A percentile compares a stretch with the other conserved stretches of the same genome.
Evolutionary conservation across 2,113 vertebrate genomes (phyloP).

Genomic region (Trematomus loennbergii): DNA sequence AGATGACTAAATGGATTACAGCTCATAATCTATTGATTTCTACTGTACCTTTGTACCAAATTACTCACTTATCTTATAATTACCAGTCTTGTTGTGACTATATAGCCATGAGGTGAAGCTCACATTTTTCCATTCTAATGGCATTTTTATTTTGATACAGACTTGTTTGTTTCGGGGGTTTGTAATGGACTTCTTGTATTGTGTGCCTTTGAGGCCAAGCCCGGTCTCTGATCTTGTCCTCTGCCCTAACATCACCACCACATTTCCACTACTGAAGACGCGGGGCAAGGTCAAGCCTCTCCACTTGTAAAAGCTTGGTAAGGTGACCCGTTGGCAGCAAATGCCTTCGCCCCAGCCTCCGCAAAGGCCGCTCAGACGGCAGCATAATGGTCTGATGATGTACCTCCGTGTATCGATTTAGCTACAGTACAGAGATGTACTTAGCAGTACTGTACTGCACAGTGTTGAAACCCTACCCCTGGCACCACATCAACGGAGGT

Average conservation of each 20-base stretch:
- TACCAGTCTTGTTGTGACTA: conserved; percentile 9
- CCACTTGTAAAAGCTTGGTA: conserved; percentile 65
- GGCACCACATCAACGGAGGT: conserved; percentile 68
- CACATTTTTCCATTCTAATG: not conserved
- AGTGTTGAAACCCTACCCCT: conserved; percentile 71
- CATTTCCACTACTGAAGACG: conserved; percentile 46
- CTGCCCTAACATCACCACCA: conserved; percentile 5
- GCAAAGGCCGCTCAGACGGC: conserved; percentile 33
- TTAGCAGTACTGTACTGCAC: conserved; percentile 41
- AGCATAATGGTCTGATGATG: conserved; percentile 71
- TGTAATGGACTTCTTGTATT: conserved; percentile 12
- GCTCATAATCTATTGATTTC: conserved; percentile 65
- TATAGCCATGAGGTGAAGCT: not conserved
- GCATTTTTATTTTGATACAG: not conserved
- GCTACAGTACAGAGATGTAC: conserved; percentile 66
- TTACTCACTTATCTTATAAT: conserved; percentile 53
- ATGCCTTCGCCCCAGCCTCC: conserved; percentile 15
- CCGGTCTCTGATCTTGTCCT: conserved; percentile 34
- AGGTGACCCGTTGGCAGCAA: conserved; percentile 57
- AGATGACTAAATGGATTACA: conserved; percentile 61
- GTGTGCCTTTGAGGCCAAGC: not conserved
- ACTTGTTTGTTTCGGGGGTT: conserved; percentile 2
- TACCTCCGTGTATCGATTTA: conserved; percentile 74
- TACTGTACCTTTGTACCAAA: conserved; percentile 47
- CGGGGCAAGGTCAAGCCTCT: conserved; percentile 54